Conservation (phyloP, 2,888 invertebrate genomes). For the Lasioglossum villosulum region DNA sequence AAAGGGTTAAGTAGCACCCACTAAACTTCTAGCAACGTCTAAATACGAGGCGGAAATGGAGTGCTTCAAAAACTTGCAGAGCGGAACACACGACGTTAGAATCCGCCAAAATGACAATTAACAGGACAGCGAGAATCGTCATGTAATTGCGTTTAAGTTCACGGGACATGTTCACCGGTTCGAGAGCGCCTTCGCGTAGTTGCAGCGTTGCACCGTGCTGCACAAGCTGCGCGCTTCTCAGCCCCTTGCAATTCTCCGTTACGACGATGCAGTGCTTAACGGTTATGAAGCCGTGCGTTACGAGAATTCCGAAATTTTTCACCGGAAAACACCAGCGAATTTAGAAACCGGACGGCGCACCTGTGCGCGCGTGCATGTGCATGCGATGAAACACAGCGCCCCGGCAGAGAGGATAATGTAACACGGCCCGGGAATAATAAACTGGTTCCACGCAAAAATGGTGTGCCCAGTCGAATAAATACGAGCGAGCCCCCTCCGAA, state of each 20-base stretch:
- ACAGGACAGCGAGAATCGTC: background rate
- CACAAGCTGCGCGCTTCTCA: background rate
- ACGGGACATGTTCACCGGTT: background rate
- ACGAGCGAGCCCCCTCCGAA: background rate
- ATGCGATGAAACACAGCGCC: background rate
- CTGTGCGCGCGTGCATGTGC: background rate
- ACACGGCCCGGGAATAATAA: background rate
- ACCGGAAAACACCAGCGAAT: constrained; percentile 9
- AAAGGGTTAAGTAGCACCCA: no score
- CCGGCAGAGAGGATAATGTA: constrained; percentile 10
- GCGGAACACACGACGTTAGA: background rate
- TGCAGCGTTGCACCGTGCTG: background rate
- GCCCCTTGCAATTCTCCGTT: background rate
- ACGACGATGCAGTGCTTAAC: constrained; percentile 13
- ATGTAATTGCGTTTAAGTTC: constrained; percentile 6
- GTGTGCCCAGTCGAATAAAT: background rate
- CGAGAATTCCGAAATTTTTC: constrained; percentile 15
- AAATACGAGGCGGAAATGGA: no score
- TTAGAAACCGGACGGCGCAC: constrained; percentile 1
- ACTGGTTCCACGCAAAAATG: constrained; percentile 8
- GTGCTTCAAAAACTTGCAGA: background rate
- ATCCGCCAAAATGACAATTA: background rate
- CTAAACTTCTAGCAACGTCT: no score
- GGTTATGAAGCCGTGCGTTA: constrained; percentile 13
- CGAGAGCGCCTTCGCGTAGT: background rate